Evolutionary conservation across 2,113 vertebrate genomes (phyloP).

Genomic region (Aphelocoma coerulescens): DNA sequence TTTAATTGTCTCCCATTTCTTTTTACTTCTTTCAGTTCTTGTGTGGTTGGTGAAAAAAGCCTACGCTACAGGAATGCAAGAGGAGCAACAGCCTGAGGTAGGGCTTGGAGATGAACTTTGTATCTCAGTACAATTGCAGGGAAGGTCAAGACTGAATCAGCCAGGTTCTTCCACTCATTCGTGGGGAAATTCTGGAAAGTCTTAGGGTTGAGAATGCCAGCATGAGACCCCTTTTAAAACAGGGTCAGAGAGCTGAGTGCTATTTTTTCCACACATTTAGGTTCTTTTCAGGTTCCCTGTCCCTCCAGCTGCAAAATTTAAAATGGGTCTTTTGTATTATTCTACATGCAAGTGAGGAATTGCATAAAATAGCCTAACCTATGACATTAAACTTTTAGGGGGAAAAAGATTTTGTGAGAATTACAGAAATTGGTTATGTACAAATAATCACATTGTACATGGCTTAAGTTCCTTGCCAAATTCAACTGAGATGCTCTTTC

Average conservation of each 20-base stretch:
- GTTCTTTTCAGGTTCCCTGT: not conserved
- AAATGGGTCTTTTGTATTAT: not conserved
- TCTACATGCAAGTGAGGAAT: not conserved
- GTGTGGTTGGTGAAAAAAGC: not conserved
- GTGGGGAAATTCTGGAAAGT: not conserved
- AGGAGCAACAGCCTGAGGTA: conserved; percentile 68
- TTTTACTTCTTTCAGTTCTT: conserved; percentile 34
- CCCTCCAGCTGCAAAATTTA: not conserved
- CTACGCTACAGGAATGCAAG: conserved; percentile 35
- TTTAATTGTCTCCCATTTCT: not conserved
- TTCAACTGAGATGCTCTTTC: not conserved
- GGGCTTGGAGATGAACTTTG: not conserved
- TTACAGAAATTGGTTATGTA: not conserved
- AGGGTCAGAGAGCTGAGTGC: not conserved
- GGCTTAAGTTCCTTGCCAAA: not conserved
- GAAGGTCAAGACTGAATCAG: not conserved
- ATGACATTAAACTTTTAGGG: not conserved
- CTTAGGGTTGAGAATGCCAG: not conserved
- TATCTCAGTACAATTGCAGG: not conserved
- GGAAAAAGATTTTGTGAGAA: not conserved
- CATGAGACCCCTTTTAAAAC: not conserved
- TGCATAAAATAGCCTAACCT: not conserved
- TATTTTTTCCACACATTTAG: not conserved
- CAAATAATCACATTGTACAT: not conserved
- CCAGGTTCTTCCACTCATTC: not conserved